phyloP scores from a whole-genome alignment of 2,888 invertebrate species.

The Eucera pruinosa region DNA sequence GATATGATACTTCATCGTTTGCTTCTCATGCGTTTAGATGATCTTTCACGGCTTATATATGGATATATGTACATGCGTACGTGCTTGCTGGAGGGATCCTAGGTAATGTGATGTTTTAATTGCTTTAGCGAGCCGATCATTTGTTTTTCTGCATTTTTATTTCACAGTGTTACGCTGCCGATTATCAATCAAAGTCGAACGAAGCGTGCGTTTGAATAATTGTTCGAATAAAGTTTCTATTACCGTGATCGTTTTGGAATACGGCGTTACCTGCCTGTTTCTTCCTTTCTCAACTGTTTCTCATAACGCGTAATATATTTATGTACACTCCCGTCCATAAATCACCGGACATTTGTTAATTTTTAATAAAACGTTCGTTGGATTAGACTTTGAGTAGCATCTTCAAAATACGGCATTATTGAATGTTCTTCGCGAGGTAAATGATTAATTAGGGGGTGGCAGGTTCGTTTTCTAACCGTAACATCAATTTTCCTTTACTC shows the following conservation, averaged over 20 bases:
- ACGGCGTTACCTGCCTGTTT: neutral
- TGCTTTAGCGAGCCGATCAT: slow-evolving; percentile 35
- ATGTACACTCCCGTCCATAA: too few relatives aligned
- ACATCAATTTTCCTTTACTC: too few relatives aligned
- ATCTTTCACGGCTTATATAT: slow-evolving; percentile 38
- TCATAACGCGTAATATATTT: too few relatives aligned
- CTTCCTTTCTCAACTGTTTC: neutral
- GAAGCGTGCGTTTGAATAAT: slow-evolving; percentile 12
- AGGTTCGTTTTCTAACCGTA: too few relatives aligned
- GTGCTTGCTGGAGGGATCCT: neutral
- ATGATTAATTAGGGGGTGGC: too few relatives aligned
- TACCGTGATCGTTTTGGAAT: neutral
- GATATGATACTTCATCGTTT: slow-evolving; percentile 32
- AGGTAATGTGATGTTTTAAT: slow-evolving; percentile 41
- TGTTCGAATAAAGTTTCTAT: slow-evolving; percentile 22
- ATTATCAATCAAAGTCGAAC: slow-evolving; percentile 37
- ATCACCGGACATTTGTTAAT: too few relatives aligned
- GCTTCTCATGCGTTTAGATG: slow-evolving; percentile 20
- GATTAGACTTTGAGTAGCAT: too few relatives aligned
- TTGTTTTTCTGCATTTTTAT: slow-evolving; percentile 27
- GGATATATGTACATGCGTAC: too few relatives aligned
- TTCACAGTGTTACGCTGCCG: neutral
- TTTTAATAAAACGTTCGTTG: too few relatives aligned
- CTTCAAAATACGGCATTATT: too few relatives aligned
- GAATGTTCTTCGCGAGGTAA: too few relatives aligned